These are phyloP conservation scores for Acleris sparsana DNA, from an alignment of 2,888 invertebrate genomes.

Conservation along the genomic window DNA sequence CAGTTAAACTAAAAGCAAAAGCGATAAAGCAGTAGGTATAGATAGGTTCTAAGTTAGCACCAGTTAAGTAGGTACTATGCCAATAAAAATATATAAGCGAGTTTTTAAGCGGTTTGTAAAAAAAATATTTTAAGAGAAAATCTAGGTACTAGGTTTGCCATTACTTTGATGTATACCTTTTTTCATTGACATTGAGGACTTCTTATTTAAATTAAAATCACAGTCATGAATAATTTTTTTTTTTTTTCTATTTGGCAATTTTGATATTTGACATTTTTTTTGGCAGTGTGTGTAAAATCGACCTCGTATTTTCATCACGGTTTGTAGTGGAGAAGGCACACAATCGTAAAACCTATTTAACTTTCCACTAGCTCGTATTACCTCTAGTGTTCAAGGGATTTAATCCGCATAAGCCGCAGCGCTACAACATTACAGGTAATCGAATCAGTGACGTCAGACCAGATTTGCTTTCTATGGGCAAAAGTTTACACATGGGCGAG, in stretches of 20 bases:
- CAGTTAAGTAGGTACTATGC: too few species aligned
- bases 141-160: too few species aligned
- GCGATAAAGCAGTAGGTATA: slow-evolving; percentile 56
- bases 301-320: not conserved
- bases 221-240: too few species aligned
- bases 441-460: slow-evolving; percentile 38
- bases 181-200: too few species aligned
- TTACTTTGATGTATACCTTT: too few species aligned
- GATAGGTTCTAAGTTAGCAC: not conserved
- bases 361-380: slow-evolving; percentile 22
- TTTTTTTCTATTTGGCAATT: too few species aligned
- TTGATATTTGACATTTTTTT: too few species aligned
- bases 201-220: too few species aligned
- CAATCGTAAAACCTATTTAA: not conserved
- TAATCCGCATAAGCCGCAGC: slow-evolving; percentile 18
- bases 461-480: slow-evolving; percentile 39
- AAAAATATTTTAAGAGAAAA: too few species aligned
- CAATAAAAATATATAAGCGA: too few species aligned
- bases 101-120: too few species aligned
- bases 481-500: slow-evolving; percentile 30
- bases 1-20: slow-evolving; percentile 59
- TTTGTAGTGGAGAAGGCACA: not conserved
- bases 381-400: slow-evolving; percentile 11
- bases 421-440: slow-evolving; percentile 31
- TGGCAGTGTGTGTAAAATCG: not conserved